Conservation (phyloP, 2,888 invertebrate species). For the Aporophyla lueneburgensis region DNA sequence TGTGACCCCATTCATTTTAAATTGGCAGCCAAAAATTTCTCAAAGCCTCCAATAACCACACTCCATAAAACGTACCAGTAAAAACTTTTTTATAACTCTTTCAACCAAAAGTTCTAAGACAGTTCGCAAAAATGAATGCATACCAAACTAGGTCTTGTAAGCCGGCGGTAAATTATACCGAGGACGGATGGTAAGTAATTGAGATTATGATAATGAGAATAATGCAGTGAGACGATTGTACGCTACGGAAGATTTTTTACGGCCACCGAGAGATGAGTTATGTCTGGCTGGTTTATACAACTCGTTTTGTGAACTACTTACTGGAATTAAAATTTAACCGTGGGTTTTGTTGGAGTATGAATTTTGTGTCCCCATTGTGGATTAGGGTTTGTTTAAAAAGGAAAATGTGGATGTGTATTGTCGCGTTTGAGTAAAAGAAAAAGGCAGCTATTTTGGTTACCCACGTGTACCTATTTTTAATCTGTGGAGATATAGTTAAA, state of each 20-base stretch:
- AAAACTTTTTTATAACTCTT: slow-evolving; percentile 55
- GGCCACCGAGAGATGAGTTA: slow-evolving; percentile 67
- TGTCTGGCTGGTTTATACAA: slow-evolving; percentile 57
- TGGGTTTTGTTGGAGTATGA: slow-evolving; percentile 40
- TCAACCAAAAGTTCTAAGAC: slow-evolving; percentile 35
- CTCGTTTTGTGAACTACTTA: slow-evolving; percentile 61
- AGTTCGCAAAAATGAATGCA: slow-evolving; percentile 57
- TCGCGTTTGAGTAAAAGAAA: slow-evolving; percentile 13
- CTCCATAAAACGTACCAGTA: slow-evolving; percentile 46
- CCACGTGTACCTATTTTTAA: slow-evolving; percentile 10
- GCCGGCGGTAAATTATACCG: slow-evolving; percentile 62
- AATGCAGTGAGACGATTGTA: slow-evolving; percentile 62
- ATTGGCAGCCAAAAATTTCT: slow-evolving; percentile 22
- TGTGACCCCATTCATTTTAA: slow-evolving; percentile 20
- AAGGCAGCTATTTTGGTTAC: slow-evolving; percentile 22
- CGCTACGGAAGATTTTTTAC: slow-evolving; percentile 71
- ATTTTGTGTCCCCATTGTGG: slow-evolving; percentile 43
- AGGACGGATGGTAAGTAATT: slow-evolving; percentile 72
- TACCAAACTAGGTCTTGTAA: slow-evolving; percentile 55
- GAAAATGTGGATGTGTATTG: slow-evolving; percentile 38
- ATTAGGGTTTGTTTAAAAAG: slow-evolving; percentile 8
- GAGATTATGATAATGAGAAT: slow-evolving; percentile 75
- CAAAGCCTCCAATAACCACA: slow-evolving; percentile 42
- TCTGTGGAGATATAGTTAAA: not conserved
- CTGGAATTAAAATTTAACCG: slow-evolving; percentile 66